Conservation (phyloP, 30 jellyfish, hydroid and myxozoan genomes). For the Aurelia aurita complex sp. Pacific region DNA sequence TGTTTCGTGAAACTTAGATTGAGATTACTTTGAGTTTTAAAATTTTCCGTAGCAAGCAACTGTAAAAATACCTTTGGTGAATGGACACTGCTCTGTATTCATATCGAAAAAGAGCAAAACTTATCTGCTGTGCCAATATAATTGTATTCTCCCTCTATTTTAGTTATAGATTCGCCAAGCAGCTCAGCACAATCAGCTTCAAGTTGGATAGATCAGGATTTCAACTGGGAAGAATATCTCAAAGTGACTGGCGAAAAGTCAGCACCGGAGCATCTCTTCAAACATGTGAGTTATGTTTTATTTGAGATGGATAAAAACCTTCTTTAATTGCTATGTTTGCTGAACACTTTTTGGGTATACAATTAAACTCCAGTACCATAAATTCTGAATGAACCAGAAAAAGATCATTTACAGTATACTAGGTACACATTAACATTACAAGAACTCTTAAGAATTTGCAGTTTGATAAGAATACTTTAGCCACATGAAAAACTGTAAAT, state of each 20-base stretch:
- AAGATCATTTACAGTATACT: too few relatives aligned
- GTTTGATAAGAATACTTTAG: too few relatives aligned
- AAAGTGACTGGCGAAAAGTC: constrained; percentile 78
- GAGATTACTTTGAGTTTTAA: too few relatives aligned
- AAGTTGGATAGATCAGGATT: constrained; percentile 94
- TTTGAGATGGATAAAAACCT: not conserved
- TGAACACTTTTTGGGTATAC: too few relatives aligned
- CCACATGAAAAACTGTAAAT: too few relatives aligned
- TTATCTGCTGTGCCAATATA: not conserved
- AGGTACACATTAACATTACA: too few relatives aligned
- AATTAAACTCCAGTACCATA: too few relatives aligned
- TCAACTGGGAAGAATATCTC: constrained; percentile 88
- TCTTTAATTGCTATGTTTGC: not conserved
- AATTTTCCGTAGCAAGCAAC: too few relatives aligned
- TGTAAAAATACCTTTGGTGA: too few relatives aligned
- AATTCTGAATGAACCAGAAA: too few relatives aligned
- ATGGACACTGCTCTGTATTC: not conserved
- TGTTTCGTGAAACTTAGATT: too few relatives aligned
- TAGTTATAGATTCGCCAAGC: constrained; percentile 50
- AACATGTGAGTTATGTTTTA: constrained; percentile 60
- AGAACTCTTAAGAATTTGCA: too few relatives aligned
- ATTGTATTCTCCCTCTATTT: not conserved
- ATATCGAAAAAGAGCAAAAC: not conserved
- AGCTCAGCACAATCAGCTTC: constrained; percentile 72
- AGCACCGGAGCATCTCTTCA: constrained; percentile 79